Percentiles rank a stretch among this genome's conserved stretches.
Evolutionary conservation across 2,113 vertebrate genomes (phyloP).

Genomic region (Tachysurus fulvidraco): DNA sequence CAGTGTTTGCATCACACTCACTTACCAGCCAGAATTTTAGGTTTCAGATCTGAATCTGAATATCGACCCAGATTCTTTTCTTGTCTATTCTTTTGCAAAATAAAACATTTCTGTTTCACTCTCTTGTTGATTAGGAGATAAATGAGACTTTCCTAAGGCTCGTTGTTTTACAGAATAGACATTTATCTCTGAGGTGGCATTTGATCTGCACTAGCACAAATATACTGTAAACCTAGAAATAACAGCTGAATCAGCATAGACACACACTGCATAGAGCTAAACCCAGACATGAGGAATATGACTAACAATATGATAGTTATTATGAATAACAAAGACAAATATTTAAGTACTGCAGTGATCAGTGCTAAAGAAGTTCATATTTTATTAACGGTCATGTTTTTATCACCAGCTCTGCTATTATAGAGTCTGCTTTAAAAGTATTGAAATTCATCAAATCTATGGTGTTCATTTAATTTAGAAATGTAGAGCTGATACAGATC

Average conservation of each 20-base stretch:
- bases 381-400: not conserved
- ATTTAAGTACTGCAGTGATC: too few relatives aligned
- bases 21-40: not conserved
- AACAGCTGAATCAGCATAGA: not conserved
- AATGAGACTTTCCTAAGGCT: not conserved
- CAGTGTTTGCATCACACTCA: too few relatives aligned
- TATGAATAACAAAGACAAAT: not conserved
- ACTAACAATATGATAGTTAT: not conserved
- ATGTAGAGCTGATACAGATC: not conserved
- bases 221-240: not conserved
- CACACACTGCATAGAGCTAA: not conserved
- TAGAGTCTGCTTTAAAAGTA: not conserved
- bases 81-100: not conserved
- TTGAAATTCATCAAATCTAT: not conserved
- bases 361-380: not conserved
- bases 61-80: not conserved
- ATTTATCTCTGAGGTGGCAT: not conserved
- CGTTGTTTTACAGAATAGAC: not conserved
- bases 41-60: not conserved
- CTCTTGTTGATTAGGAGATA: not conserved
- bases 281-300: not conserved
- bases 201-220: not conserved
- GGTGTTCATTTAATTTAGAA: not conserved
- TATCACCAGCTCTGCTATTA: not conserved
- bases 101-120: too few relatives aligned